These are phyloP conservation scores for Eurosta solidaginis DNA, from an alignment of 1,140 invertebrate species.

Conservation along the genomic window DNA sequence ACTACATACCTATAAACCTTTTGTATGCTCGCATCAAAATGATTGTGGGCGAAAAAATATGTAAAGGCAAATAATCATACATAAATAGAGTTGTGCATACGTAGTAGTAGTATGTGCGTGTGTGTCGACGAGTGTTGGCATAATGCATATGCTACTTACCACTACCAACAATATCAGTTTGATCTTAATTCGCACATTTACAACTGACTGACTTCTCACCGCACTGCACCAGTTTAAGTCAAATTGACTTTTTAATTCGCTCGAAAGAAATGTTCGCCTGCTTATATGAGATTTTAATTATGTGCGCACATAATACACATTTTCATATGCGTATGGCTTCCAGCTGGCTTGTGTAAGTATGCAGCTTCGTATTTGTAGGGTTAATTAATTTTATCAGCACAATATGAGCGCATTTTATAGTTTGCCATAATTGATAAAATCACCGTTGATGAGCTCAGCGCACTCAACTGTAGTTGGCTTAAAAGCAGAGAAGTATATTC, in stretches of 20 bases:
- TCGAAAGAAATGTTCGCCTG: neutral
- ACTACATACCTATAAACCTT: no score
- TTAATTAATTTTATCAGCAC: slow-evolving; percentile 17
- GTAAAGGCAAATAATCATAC: neutral
- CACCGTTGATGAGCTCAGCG: slow-evolving; percentile 3
- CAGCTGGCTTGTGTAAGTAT: neutral
- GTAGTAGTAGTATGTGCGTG: neutral
- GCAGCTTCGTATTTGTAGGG: no score
- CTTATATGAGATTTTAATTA: neutral
- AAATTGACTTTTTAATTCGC: slow-evolving; percentile 7
- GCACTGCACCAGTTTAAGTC: slow-evolving; percentile 7
- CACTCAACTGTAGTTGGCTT: no score
- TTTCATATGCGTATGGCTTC: neutral
- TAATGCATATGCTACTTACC: slow-evolving; percentile 24
- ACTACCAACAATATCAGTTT: slow-evolving; percentile 17
- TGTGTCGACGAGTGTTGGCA: neutral
- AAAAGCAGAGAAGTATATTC: no score
- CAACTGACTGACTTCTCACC: neutral
- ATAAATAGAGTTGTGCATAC: no score
- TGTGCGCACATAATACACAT: neutral
- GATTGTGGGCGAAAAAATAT: neutral
- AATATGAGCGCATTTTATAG: slow-evolving; percentile 2
- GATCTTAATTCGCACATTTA: slow-evolving; percentile 21
- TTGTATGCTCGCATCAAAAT: neutral
- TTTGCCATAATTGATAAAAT: slow-evolving; percentile 21